Percentiles rank a stretch among this genome's conserved stretches.
phyloP scores from a whole-genome alignment of 2,888 invertebrate species.

The Anorthoa munda region DNA sequence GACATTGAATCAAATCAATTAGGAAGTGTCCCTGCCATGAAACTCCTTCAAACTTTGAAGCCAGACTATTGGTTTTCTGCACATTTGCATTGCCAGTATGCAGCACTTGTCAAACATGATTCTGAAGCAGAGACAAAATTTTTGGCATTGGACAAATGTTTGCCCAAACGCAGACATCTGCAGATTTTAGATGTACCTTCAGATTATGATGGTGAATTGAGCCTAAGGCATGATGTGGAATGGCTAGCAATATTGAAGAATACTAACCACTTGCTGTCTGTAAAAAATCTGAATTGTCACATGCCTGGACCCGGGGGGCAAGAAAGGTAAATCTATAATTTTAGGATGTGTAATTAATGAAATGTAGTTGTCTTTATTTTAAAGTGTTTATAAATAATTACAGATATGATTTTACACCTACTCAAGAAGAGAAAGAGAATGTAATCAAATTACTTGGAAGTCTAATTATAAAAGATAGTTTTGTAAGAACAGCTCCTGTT shows the following conservation, averaged over 20 bases:
- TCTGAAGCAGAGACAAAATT: slow-evolving; percentile 93
- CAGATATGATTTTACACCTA: slow-evolving; percentile 94
- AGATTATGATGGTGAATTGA: slow-evolving; percentile 88
- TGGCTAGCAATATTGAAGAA: slow-evolving; percentile 97
- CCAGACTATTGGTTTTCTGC: slow-evolving; percentile 99
- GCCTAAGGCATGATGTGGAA: slow-evolving; percentile 96
- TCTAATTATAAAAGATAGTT: slow-evolving; percentile 93
- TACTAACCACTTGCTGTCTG: slow-evolving; percentile 97
- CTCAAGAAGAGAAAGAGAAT: slow-evolving; percentile 93
- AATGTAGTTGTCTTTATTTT: background rate
- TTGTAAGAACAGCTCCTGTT: slow-evolving; percentile 93
- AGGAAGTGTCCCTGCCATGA: slow-evolving; percentile 97
- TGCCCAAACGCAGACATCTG: slow-evolving; percentile 96
- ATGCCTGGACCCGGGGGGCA: slow-evolving; percentile 95
- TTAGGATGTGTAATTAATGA: background rate
- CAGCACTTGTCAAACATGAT: slow-evolving; percentile 95
- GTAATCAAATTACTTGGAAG: slow-evolving; percentile 92
- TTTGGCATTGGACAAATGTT: slow-evolving; percentile 98
- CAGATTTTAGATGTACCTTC: slow-evolving; percentile 94
- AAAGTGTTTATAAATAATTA: slow-evolving; percentile 62
- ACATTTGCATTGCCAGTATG: slow-evolving; percentile 99
- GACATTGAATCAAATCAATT: slow-evolving; percentile 95
- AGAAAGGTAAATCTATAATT: slow-evolving; percentile 87
- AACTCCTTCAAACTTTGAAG: slow-evolving; percentile 94
- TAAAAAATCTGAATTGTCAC: slow-evolving; percentile 93